Conservation (phyloP, 1,140 invertebrate genomes). For the Drosophila repletoides region DNA sequence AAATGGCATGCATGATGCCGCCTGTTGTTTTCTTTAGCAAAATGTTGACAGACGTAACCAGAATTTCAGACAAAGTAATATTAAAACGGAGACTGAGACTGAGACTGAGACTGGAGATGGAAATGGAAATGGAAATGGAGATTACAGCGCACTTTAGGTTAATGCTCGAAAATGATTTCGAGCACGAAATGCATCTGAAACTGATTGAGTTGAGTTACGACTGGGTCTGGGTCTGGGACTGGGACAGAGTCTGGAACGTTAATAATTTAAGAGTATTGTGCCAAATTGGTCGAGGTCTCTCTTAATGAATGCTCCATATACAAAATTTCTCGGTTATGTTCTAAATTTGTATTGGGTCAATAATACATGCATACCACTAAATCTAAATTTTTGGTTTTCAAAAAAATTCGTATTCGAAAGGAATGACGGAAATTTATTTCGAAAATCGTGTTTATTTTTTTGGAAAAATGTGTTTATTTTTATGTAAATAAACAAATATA, state of each 20-base stretch:
- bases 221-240: background rate
- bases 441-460: too few species aligned
- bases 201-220: slow-evolving; percentile 13
- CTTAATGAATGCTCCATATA: background rate
- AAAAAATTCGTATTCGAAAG: too few species aligned
- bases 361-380: too few species aligned
- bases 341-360: background rate
- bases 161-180: background rate
- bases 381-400: background rate
- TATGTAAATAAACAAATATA: too few species aligned
- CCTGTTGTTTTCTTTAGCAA: slow-evolving; percentile 32
- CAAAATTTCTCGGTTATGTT: slow-evolving; percentile 2
- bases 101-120: too few species aligned
- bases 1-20: slow-evolving; percentile 16
- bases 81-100: slow-evolving; percentile 8
- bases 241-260: background rate
- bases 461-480: too few species aligned
- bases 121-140: slow-evolving; percentile 1
- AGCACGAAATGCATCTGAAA: background rate
- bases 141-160: slow-evolving; percentile 55
- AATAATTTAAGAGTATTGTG: background rate
- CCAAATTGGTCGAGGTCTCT: slow-evolving; percentile 9
- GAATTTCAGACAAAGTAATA: background rate
- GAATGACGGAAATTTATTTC: too few species aligned
- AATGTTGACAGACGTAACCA: slow-evolving; percentile 16